Base-by-base conservation (phyloP, 2,888 invertebrate species). In the Phrixothrix hirtus region DNA sequence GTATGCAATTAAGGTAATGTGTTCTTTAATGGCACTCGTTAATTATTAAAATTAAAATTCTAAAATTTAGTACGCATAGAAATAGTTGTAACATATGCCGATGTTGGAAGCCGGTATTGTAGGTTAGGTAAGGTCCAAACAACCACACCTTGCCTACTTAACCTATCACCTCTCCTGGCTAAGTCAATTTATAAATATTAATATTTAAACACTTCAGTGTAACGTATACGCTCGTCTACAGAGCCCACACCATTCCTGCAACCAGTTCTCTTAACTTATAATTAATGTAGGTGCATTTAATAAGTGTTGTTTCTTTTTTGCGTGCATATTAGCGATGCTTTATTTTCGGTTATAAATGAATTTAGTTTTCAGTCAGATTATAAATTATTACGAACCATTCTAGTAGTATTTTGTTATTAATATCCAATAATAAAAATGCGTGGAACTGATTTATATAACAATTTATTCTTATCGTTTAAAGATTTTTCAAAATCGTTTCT, bases 181-280 rank as follows among this genome's bases (percentile, higher is more conserved):
- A 71, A 73, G 72, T 71, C 70, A 71, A 71, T 73, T 72, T 73
- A 72, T 72, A 71, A 72, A 73, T 73, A 72, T 72, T 72, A 72
- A 72, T 71, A 70, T 69, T 69, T 68, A 70, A 71, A 70, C 68
- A 70, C 69, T 69, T 60, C 61, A 64, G 56, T 66, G 67, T 66
- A 68, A 67, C 65, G 60, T 64, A 66, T 63, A 61, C 61, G 52
- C 47, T 43, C 48, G 53, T 48, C 48, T 47, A 48, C 47, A 55
- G 57, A 61, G 51, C 58, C 61, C 63, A 63, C 61, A 58, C 61
- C 43, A 49, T 52, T 46, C 55, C 42, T 51, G 46, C 56, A 60
- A 56, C 62, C 58, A 57, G 60, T 61, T 62, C 59, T 59, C 60
- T 58, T 58, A 61, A 60, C 51, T 57, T 56, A 61, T 61, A 62